These are phyloP conservation scores for Epistrophe eligans DNA, from an alignment of 2,888 invertebrate species.

Conservation along the genomic window DNA sequence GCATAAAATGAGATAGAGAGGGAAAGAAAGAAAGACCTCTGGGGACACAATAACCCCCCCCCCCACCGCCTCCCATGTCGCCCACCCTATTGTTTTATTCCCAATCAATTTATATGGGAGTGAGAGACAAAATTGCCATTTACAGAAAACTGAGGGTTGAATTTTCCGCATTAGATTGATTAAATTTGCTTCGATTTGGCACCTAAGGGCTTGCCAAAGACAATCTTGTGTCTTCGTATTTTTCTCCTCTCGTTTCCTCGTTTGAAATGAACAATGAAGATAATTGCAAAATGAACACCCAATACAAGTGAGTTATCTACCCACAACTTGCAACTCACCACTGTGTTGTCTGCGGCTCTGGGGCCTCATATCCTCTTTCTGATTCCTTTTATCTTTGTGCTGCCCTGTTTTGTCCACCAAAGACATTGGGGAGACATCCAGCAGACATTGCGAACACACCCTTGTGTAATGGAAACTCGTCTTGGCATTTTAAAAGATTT, in stretches of 20 bases:
- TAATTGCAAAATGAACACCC: conserved; percentile 52
- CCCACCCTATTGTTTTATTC: conserved; percentile 9
- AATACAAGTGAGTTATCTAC: conserved; percentile 50
- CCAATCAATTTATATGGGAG: conserved; percentile 30
- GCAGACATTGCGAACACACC: conserved; percentile 67
- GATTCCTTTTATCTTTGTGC: conserved; percentile 42
- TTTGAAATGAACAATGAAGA: conserved; percentile 15
- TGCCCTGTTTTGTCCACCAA: conserved; percentile 35
- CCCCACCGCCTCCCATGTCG: not conserved
- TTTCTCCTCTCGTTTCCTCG: not conserved
- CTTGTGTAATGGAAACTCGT: conserved; percentile 40
- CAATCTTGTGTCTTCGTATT: conserved; percentile 2
- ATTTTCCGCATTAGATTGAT: conserved; percentile 68
- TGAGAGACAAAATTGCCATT: conserved; percentile 49
- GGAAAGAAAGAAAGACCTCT: conserved; percentile 28
- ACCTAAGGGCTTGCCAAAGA: conserved; percentile 66
- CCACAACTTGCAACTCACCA: conserved; percentile 62
- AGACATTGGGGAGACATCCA: conserved; percentile 64
- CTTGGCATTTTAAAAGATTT: conserved; percentile 73
- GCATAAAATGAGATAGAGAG: not conserved
- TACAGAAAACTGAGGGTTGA: conserved; percentile 16
- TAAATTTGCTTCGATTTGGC: conserved; percentile 57
- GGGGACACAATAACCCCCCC: conserved; percentile 21
- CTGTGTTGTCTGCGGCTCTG: conserved; percentile 34
- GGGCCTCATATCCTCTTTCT: conserved; percentile 18